Percentiles rank a stretch among this genome's conserved stretches.
phyloP scores from a whole-genome alignment of 2,797 vertebrate genomes.

The Fistularia commersonii region DNA sequence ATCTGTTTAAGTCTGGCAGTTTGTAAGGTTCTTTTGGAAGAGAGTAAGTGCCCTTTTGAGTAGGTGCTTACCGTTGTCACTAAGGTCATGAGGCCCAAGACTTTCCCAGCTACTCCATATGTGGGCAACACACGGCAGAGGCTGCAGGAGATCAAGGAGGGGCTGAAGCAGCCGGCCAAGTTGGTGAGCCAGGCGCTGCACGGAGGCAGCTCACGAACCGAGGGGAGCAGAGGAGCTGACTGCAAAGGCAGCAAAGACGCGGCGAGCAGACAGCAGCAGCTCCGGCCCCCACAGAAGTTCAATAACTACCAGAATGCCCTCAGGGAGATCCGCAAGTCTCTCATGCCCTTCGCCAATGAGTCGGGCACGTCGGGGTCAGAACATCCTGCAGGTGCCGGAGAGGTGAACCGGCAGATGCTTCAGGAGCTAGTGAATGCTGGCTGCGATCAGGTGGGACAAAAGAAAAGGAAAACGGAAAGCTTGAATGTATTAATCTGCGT shows the following conservation, averaged over 20 bases:
- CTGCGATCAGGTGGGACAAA: constrained; percentile 87
- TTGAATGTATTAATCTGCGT: no score
- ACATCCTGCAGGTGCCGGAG: constrained; percentile 74
- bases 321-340: constrained; percentile 93
- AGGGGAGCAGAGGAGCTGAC: constrained; percentile 78
- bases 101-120: constrained; percentile 94
- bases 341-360: constrained; percentile 95
- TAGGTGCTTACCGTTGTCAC: constrained; percentile 44
- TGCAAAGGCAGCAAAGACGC: constrained; percentile 77
- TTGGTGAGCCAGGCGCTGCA: constrained; percentile 84
- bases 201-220: constrained; percentile 72
- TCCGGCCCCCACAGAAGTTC: constrained; percentile 89
- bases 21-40: constrained; percentile 23
- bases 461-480: no score
- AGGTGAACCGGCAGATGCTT: constrained; percentile 96
- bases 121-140: constrained; percentile 96
- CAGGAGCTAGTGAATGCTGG: constrained; percentile 95
- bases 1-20: constrained; percentile 52
- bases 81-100: constrained; percentile 95
- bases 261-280: constrained; percentile 77
- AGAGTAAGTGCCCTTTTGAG: constrained; percentile 27
- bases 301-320: constrained; percentile 96
- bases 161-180: constrained; percentile 94
- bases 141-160: constrained; percentile 96
- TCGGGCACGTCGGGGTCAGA: constrained; percentile 75